Conservation (phyloP, 1,140 invertebrate genomes). For the Camponotus floridanus region DNA sequence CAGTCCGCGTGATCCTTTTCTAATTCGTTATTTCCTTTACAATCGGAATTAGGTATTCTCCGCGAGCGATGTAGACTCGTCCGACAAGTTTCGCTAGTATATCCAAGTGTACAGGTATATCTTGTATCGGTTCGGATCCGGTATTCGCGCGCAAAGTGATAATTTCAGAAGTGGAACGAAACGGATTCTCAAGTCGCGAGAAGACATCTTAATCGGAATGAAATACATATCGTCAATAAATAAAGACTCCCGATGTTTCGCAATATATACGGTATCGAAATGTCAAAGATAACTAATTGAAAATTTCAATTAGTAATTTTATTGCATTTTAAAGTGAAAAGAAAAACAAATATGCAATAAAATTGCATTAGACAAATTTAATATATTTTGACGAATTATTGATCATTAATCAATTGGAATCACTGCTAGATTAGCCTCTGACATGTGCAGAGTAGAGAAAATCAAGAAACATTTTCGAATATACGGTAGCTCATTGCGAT, state of each 20-base stretch:
- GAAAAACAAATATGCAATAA: neutral
- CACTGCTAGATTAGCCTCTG: neutral
- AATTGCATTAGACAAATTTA: neutral
- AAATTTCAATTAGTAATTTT: neutral
- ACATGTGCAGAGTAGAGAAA: neutral
- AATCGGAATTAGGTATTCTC: neutral
- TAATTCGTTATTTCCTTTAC: constrained; percentile 31
- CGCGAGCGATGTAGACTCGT: neutral
- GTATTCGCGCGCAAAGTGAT: neutral
- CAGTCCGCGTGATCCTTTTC: neutral
- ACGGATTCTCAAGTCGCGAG: neutral
- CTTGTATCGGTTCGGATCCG: neutral
- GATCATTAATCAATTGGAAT: constrained; percentile 29
- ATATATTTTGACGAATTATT: neutral
- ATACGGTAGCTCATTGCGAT: constrained; percentile 28
- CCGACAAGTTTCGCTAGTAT: constrained; percentile 11
- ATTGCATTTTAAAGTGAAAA: neutral
- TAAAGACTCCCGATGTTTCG: neutral
- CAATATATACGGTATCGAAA: neutral
- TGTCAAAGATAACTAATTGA: neutral
- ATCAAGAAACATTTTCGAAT: constrained; percentile 20
- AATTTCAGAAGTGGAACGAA: constrained; percentile 1
- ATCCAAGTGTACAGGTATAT: neutral
- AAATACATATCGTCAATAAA: neutral
- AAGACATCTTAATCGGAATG: neutral